These are phyloP conservation scores for Acromyrmex echinatior DNA, from an alignment of 1,140 invertebrate genomes.

Conservation along the genomic window DNA sequence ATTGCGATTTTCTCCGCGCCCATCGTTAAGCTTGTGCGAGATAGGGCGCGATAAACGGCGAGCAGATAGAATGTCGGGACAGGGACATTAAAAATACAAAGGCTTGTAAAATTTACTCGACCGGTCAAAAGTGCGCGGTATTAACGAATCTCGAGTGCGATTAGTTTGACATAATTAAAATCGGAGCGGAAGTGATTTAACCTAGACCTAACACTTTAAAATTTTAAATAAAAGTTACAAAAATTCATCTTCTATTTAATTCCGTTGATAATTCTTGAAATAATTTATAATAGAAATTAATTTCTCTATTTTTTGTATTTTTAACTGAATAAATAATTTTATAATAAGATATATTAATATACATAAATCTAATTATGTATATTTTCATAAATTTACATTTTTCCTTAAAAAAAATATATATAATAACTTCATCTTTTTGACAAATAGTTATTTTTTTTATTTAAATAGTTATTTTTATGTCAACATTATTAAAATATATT, in stretches of 20 bases:
- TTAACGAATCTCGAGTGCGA: slow-evolving; percentile 59
- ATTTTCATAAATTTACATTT: not conserved
- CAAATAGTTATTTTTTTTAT: no score
- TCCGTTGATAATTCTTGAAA: not conserved
- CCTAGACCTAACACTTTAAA: not conserved
- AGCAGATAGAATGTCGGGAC: slow-evolving; percentile 36
- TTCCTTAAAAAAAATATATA: not conserved
- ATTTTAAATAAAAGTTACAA: not conserved
- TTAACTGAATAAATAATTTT: not conserved
- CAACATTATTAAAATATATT: not conserved
- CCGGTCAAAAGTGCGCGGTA: slow-evolving; percentile 62
- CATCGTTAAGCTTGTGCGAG: slow-evolving; percentile 62
- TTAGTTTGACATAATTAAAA: slow-evolving; percentile 49
- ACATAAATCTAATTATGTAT: not conserved
- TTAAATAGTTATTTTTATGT: not conserved
- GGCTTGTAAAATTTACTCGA: slow-evolving; percentile 67
- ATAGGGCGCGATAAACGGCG: slow-evolving; percentile 61
- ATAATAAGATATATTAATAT: slow-evolving; percentile 5
- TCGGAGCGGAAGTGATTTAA: slow-evolving; percentile 25
- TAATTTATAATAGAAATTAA: not conserved
- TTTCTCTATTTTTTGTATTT: no score
- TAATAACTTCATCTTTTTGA: not conserved
- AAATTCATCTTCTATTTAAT: not conserved
- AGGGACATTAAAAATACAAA: slow-evolving; percentile 65
- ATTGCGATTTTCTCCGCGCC: slow-evolving; percentile 45